phyloP scores from a whole-genome alignment of 2,797 vertebrate species.

The Malurus leucopterus region DNA sequence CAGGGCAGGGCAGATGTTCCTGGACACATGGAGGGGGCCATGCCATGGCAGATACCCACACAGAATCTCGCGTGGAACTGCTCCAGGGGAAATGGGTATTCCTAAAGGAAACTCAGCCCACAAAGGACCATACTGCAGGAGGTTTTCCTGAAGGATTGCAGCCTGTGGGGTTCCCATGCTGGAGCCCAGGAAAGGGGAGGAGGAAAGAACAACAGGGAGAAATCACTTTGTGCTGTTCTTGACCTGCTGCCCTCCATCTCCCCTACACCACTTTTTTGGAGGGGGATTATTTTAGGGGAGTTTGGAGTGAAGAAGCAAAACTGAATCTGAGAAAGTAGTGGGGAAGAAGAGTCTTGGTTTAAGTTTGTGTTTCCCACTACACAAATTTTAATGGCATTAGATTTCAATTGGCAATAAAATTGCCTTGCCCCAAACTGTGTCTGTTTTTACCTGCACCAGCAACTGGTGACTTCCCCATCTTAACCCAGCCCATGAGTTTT shows the following conservation, averaged over 20 bases:
- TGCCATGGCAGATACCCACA: not conserved
- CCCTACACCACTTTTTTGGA: not conserved
- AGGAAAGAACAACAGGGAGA: not conserved
- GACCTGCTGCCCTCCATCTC: not conserved
- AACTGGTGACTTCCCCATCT: not conserved
- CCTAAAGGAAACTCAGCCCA: not conserved
- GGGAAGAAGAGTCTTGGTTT: not conserved
- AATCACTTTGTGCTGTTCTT: not conserved
- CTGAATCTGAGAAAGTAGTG: not conserved
- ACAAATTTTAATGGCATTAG: not conserved
- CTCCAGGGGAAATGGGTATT: not conserved
- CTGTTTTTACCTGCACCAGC: not conserved
- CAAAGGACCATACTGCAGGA: fast-evolving
- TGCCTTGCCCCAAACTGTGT: not conserved
- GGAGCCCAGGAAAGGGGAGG: not conserved
- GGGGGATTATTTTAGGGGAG: no score
- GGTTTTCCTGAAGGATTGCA: not conserved
- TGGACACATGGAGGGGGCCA: not conserved
- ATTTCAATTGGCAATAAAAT: not conserved
- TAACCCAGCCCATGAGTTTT: not conserved
- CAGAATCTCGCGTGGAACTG: not conserved
- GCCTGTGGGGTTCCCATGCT: not conserved
- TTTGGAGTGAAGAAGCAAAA: not conserved
- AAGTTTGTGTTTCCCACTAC: not conserved
- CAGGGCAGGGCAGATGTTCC: not conserved